Evolutionary conservation across 2,888 invertebrate species (phyloP).

Genomic region (Tridacna crocea): DNA sequence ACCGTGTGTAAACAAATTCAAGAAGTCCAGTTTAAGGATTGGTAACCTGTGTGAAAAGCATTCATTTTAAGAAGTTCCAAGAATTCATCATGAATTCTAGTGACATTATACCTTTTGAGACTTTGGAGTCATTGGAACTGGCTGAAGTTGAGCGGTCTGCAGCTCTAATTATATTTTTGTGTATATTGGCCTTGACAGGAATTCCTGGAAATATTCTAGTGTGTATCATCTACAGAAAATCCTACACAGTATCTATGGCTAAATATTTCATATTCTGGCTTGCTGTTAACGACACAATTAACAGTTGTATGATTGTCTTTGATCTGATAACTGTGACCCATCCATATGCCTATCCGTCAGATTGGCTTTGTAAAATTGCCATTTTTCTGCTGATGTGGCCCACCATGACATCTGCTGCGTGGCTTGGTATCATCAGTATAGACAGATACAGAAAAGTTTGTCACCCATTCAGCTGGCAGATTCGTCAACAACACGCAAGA

Average conservation of each 20-base stretch:
- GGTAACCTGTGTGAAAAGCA: too few species aligned
- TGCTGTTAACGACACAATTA: slow-evolving; percentile 49
- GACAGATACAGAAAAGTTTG: slow-evolving; percentile 55
- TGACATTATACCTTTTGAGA: neutral
- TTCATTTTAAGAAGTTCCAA: too few species aligned
- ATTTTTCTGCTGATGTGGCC: slow-evolving; percentile 54
- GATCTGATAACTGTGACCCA: slow-evolving; percentile 50
- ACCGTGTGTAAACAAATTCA: too few species aligned
- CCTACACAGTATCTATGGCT: slow-evolving; percentile 42
- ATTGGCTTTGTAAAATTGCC: slow-evolving; percentile 50
- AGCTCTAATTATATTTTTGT: slow-evolving; percentile 40
- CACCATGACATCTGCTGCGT: slow-evolving; percentile 39
- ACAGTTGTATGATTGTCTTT: slow-evolving; percentile 44
- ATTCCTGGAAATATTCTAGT: slow-evolving; percentile 53
- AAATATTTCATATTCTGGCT: slow-evolving; percentile 52
- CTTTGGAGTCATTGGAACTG: slow-evolving; percentile 24
- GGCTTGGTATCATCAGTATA: slow-evolving; percentile 46
- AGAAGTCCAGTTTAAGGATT: too few species aligned
- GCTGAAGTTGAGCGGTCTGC: slow-evolving; percentile 35
- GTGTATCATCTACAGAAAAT: slow-evolving; percentile 30
- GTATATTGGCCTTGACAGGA: slow-evolving; percentile 38
- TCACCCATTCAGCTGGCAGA: slow-evolving; percentile 42
- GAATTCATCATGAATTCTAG: neutral
- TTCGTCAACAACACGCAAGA: slow-evolving; percentile 38
- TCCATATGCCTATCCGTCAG: slow-evolving; percentile 43